Evolutionary conservation across 2,888 invertebrate species (phyloP), one percentile per base, ranked within the genome.

Genomic region (Dichetophora obliterata): DNA sequence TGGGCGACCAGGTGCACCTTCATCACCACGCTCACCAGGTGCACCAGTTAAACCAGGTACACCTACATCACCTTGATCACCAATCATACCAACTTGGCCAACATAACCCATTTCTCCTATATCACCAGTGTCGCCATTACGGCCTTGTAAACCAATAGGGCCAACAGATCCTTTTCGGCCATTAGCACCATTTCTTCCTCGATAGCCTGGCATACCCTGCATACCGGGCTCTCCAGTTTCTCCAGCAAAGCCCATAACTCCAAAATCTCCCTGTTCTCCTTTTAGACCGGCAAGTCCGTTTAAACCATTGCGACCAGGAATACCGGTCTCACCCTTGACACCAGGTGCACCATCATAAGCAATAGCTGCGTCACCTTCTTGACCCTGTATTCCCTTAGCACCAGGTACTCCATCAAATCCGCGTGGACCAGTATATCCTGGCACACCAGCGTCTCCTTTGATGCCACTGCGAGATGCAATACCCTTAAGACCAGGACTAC

Each of bases 241-340:
- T 6, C 92, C 94, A 24, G 82, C 81, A 27, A 88, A 89, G 57
- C 95, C 95, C n/a, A 83, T 85, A 31, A 89, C 85, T 61, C 95
- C 95, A 78, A 89, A 70, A 0, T 89, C 88, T 3, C 89, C 89
- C 11, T 78, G 84, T 68, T 84, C 85, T 6, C 91, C 91, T 80
- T 89, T 89, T 0, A 85, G 77, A 61, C 93, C 94, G 43, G 85
- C 74, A 9, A 86, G 77, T 19, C 93, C 93, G 22, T 84, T 82
- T 81, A 86, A 87, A 65, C 91, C 93, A 75, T 87, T 86, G 78
- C 80, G 85, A 76, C 95, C 95, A 3, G 89, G 85, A 19, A 91
- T 89, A 81, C 95, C 95, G 72, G 90, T 90, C 73, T 90, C 89
- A 76, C 95, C 95, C 83, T 92, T 92, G 27, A 84, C 77, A 1